Percentiles rank a stretch among this genome's conserved stretches.
phyloP scores from a whole-genome alignment of 2,797 vertebrate genomes.

The Lindbergichthys nudifrons region DNA sequence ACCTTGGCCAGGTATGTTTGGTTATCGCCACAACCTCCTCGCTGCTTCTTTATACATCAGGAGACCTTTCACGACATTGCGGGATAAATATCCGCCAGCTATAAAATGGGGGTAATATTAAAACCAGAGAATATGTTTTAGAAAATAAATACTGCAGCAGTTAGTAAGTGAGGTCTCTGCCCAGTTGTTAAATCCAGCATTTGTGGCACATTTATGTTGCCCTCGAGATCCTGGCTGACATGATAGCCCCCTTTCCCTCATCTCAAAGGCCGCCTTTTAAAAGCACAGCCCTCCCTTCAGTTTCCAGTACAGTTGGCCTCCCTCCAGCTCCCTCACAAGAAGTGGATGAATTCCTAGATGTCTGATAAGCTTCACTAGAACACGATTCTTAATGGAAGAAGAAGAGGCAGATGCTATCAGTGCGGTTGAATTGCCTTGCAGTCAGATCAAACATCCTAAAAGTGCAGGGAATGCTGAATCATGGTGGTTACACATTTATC shows the following conservation, averaged over 20 bases:
- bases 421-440: conserved; percentile 64
- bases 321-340: conserved; percentile 71
- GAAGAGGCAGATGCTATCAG: conserved; percentile 80
- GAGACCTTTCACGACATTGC: conserved; percentile 41
- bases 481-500: conserved; percentile 68
- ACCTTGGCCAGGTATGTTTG: conserved; percentile 70
- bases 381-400: conserved; percentile 81
- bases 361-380: conserved; percentile 81
- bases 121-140: conserved; percentile 64
- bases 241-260: conserved; percentile 66
- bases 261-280: conserved; percentile 62
- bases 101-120: conserved; percentile 58
- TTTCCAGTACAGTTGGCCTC: conserved; percentile 72
- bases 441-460: conserved; percentile 75
- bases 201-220: conserved; percentile 79
- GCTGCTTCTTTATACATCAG: conserved; percentile 54
- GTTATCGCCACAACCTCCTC: conserved; percentile 46
- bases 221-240: conserved; percentile 64
- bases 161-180: conserved; percentile 67
- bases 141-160: conserved; percentile 65
- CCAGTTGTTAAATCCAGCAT: conserved; percentile 76
- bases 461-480: conserved; percentile 67
- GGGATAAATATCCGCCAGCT: conserved; percentile 34
- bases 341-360: conserved; percentile 81
- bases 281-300: conserved; percentile 61